phyloP scores from a whole-genome alignment of 30 jellyfish, hydroid and myxozoan species.

The Cassiopea andromeda region DNA sequence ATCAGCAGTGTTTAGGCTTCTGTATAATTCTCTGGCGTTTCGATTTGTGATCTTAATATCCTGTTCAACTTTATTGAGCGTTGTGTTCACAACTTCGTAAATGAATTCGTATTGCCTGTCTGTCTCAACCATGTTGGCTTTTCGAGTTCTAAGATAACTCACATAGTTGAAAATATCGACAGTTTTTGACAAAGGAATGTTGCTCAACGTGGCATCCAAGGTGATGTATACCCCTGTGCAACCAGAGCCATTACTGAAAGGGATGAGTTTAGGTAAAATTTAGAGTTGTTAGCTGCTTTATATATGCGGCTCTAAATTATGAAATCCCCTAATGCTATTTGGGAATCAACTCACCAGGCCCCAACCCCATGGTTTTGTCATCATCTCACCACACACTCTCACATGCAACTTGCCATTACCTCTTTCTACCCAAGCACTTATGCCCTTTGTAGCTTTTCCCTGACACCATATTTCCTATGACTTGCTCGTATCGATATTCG shows the following conservation, averaged over 20 bases:
- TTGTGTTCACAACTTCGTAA: constrained; percentile 70
- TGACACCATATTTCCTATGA: too few species aligned
- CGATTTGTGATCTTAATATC: constrained; percentile 53
- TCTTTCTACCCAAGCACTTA: too few species aligned
- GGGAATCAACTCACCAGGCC: too few species aligned
- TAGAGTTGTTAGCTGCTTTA: not conserved
- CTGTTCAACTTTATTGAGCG: constrained; percentile 27
- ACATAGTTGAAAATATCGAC: constrained; percentile 86
- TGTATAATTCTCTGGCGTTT: constrained; percentile 44
- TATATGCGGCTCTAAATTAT: too few species aligned
- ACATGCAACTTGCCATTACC: too few species aligned
- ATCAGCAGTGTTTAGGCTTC: constrained; percentile 46
- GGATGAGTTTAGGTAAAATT: not conserved
- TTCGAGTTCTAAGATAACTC: constrained; percentile 65
- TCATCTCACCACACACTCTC: too few species aligned
- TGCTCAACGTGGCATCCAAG: constrained; percentile 76
- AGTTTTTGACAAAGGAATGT: constrained; percentile 32
- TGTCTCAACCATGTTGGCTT: constrained; percentile 70
- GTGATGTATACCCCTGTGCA: constrained; percentile 86
- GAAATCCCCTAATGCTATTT: too few species aligned
- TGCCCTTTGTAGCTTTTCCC: too few species aligned
- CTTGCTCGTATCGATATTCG: too few species aligned
- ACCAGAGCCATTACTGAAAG: constrained; percentile 83
- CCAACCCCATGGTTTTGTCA: too few species aligned
- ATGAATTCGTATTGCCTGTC: constrained; percentile 79